Evolutionary conservation across 2,888 invertebrate species (phyloP), one percentile per base, ranked within the genome.

Genomic region (Hyalella azteca): DNA sequence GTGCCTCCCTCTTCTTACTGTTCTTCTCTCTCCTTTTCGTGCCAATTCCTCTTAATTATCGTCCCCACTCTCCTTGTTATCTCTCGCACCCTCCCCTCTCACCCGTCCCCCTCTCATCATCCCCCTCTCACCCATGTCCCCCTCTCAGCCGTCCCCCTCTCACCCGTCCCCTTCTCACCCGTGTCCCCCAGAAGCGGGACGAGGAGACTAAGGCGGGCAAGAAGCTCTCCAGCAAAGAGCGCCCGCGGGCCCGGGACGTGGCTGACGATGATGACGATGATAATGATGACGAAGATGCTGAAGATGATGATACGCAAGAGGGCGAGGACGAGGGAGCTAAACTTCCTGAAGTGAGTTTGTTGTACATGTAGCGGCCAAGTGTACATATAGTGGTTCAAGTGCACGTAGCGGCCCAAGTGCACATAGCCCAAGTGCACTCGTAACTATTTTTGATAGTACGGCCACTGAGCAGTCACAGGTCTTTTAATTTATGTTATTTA

Each of bases 201-300:
- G 66, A 66, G 26, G 66, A 89, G 86, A 91, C 88, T 89, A 92
- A 89, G 80, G 92, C 89, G 86, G 91, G 88, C 39, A 78, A 39
- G 4, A 78, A 41, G 50, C 49, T 32, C 50, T 26, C 26, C 83
- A 86, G 81, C 60, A 80, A 78, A 73, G 78, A 79, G 80, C 73
- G 54, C 36, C 32, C 77, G 59, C 80, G 83, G 77, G 54, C 73
- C 81, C 77, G 54, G 75, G 82, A 79, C 73, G 54, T 79, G 81
- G 78, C 81, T 79, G 66, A 82, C 80, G 45, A 81, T 81, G 85
- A 80, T 60, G 78, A 54, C 15, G 41, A 54, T 5, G 81, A 80
- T 48, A 73, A 60, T 15, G 50, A 76, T 7, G 81, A 83, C 19
- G 50, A 76, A 2, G 81, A 83, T 13, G 77, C 76, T 15, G 85